phyloP scores from a whole-genome alignment of 1,140 invertebrate species.

The Euura lappo region DNA sequence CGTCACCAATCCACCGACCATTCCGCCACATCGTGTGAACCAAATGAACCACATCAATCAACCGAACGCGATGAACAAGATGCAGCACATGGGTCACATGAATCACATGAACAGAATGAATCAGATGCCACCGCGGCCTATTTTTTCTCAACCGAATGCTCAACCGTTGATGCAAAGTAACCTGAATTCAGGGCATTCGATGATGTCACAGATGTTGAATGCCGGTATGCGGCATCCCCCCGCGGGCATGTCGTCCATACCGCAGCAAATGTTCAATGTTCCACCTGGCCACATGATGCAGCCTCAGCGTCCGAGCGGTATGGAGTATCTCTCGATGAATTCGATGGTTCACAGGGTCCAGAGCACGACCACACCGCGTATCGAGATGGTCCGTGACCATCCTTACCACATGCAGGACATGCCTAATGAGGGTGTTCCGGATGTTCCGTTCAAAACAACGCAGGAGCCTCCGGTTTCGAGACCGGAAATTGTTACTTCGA shows the following conservation, averaged over 20 bases:
- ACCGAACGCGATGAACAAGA: neutral
- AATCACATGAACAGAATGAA: neutral
- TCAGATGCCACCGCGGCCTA: neutral
- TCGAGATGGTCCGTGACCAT: too few species aligned
- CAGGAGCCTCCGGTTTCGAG: neutral
- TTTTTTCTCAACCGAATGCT: neutral
- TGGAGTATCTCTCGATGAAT: neutral
- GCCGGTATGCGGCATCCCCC: neutral
- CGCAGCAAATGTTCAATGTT: neutral
- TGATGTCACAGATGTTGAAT: neutral
- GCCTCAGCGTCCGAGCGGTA: neutral
- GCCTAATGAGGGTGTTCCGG: neutral
- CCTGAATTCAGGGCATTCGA: neutral
- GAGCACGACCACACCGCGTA: neutral
- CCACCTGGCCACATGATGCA: neutral
- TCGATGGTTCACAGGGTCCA: neutral
- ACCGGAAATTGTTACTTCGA: neutral
- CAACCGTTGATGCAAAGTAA: neutral
- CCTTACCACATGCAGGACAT: too few species aligned
- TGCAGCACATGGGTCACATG: neutral
- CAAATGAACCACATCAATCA: conserved; percentile 13
- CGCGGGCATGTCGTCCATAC: neutral
- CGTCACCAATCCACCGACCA: conserved; percentile 16
- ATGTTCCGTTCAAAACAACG: neutral
- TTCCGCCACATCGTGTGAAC: conserved; percentile 7